Percentiles rank a stretch among this genome's conserved stretches.
Conservation (phyloP, 2,797 vertebrate genomes). For the Centropyge bicolor region DNA sequence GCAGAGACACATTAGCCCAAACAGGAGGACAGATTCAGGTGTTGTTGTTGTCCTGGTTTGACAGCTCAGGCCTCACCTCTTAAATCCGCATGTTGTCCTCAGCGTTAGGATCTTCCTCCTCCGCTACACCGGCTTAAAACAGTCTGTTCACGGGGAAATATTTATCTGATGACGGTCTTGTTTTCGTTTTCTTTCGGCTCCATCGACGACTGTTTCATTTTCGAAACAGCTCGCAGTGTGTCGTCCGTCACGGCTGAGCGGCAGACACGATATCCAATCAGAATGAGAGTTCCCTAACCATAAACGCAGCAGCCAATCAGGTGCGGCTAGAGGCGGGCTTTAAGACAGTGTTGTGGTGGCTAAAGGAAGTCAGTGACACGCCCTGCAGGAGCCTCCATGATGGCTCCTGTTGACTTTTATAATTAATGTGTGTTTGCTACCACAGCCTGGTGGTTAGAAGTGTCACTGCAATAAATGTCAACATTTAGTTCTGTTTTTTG, state of each 20-base stretch:
- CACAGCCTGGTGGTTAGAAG: constrained; percentile 46
- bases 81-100: constrained; percentile 14
- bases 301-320: constrained; percentile 46
- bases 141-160: fast-evolving
- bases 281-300: background rate
- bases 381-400: constrained; percentile 23
- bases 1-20: background rate
- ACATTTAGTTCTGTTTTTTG: background rate
- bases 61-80: constrained; percentile 71
- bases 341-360: background rate
- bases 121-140: fast-evolving
- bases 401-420: too few species aligned
- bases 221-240: constrained; percentile 63
- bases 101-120: background rate
- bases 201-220: constrained; percentile 74
- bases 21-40: constrained; percentile 37
- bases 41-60: constrained; percentile 69
- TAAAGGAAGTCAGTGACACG: constrained; percentile 7
- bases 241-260: constrained; percentile 42
- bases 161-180: background rate
- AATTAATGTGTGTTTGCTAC: constrained; percentile 33
- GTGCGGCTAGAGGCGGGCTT: constrained; percentile 42
- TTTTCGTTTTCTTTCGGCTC: constrained; percentile 50
- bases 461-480: background rate
- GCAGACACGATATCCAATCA: constrained; percentile 56